Base-by-base conservation (phyloP, 2,113 vertebrate genomes). In the Lepisosteus osseus region DNA sequence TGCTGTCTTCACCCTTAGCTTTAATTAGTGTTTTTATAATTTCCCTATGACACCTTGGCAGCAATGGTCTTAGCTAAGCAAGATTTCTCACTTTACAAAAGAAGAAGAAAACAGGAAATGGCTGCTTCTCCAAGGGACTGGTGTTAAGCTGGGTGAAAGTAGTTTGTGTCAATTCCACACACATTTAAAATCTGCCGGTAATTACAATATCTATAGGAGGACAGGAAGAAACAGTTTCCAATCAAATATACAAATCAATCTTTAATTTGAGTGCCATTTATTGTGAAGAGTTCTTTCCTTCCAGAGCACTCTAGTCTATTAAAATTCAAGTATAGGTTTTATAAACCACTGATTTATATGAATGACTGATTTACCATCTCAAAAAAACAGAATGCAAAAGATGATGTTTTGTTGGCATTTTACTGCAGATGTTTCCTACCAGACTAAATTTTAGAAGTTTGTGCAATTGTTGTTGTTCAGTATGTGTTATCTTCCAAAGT, bases 151-250 rank as follows among this genome's bases (percentile, higher is more conserved):
- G 82, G 75, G 42, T 71, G 75, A 78, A 81, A 87, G 85, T 70
- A 74, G 74, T 83, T 78, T 83, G 77, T 77, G 75, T 79, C 85
- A 83, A 87, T 89, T 87, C 78, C 84, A 88, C 86, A 82, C 83
- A 82, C 85, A 84, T 86, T 87, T 90, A 89, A 87, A 85, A 84
- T 77, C 76, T 68, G 78, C 77, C 77, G 76, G 83, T 84, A 84
- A 88, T 89, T 88, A 86, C 84, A 79, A 84, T 87, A 84, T 88
- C 84, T 86, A 74, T 73, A 77, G 83, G 75, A 69, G 83, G 82
- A 83, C 82, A 76, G 72, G 71, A 86, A 85, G 79, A 85, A 79
- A 78, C 77, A 75, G 71, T 73, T 78, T 79, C 74, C 80, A 62
- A 83, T 86, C 76, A 87, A 80, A 84, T 74, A 83, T 83, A 79